These are phyloP conservation scores for Numenius phaeopus DNA, from an alignment of 2,797 vertebrate genomes.

Conservation along the genomic window DNA sequence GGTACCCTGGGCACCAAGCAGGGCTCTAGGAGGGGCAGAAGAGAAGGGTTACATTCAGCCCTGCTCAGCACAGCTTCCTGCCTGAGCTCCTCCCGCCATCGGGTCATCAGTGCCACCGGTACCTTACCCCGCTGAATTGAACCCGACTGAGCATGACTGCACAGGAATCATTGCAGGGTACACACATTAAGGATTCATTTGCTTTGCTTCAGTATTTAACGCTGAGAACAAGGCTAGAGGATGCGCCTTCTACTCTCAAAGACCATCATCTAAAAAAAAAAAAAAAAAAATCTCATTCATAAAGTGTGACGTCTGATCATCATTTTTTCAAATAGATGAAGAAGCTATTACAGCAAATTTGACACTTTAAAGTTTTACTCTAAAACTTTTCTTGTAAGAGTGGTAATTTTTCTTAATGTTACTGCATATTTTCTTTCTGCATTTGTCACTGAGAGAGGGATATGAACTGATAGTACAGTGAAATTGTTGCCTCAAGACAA, in stretches of 20 bases:
- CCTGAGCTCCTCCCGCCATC: neutral
- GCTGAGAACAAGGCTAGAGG: neutral
- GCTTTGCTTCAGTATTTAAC: neutral
- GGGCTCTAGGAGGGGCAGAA: neutral
- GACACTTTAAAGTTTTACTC: constrained; percentile 17
- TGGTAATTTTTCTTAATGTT: neutral
- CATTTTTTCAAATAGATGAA: neutral
- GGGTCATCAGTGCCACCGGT: neutral
- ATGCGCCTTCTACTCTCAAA: neutral
- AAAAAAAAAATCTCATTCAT: neutral
- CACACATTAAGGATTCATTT: neutral
- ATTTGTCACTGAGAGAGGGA: constrained; percentile 37
- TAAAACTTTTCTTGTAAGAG: neutral
- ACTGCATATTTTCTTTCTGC: constrained; percentile 24
- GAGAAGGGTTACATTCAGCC: neutral
- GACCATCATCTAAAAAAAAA: neutral
- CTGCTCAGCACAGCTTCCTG: neutral
- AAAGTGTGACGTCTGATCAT: neutral
- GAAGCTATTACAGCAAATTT: constrained; percentile 7
- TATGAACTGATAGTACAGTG: neutral
- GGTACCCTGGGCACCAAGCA: neutral
- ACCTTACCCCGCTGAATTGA: too few species aligned
- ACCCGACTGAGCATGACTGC: neutral
- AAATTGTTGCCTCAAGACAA: constrained; percentile 69
- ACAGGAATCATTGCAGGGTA: neutral